phyloP scores from a whole-genome alignment of 2,888 invertebrate species.

The Digitonthophagus gazella region DNA sequence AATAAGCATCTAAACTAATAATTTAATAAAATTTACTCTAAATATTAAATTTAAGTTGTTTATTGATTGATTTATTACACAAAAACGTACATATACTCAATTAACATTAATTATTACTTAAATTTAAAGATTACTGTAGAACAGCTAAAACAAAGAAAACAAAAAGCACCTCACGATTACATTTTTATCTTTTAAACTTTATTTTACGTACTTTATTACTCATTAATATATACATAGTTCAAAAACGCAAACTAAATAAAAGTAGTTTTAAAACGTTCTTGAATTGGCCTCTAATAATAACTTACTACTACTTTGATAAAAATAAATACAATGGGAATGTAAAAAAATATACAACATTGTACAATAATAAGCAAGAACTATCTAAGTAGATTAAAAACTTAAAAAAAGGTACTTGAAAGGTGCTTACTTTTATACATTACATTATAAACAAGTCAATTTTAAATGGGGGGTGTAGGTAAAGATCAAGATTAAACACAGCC shows the following conservation, averaged over 20 bases:
- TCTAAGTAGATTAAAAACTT: not conserved
- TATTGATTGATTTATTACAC: too few relatives aligned
- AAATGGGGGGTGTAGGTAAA: not conserved
- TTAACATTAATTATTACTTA: too few relatives aligned
- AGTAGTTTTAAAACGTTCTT: too few relatives aligned
- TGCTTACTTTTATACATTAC: not conserved
- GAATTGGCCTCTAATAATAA: not conserved
- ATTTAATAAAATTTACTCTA: too few relatives aligned
- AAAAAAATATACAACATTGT: conserved; percentile 7
- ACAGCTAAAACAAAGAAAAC: too few relatives aligned
- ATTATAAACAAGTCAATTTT: not conserved
- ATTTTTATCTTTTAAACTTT: not conserved
- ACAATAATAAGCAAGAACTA: not conserved
- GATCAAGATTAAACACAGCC: conserved; percentile 8
- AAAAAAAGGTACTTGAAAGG: not conserved
- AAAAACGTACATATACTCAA: too few relatives aligned
- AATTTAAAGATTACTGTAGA: too few relatives aligned
- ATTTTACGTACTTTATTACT: not conserved
- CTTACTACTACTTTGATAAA: not conserved
- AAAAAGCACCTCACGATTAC: not conserved
- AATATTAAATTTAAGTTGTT: too few relatives aligned
- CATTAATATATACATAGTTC: not conserved
- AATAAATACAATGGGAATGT: conserved; percentile 3
- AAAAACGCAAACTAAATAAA: not conserved
- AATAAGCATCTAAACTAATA: too few relatives aligned